phyloP scores from a whole-genome alignment of 2,797 vertebrate species.

The Trematomus bernacchii region DNA sequence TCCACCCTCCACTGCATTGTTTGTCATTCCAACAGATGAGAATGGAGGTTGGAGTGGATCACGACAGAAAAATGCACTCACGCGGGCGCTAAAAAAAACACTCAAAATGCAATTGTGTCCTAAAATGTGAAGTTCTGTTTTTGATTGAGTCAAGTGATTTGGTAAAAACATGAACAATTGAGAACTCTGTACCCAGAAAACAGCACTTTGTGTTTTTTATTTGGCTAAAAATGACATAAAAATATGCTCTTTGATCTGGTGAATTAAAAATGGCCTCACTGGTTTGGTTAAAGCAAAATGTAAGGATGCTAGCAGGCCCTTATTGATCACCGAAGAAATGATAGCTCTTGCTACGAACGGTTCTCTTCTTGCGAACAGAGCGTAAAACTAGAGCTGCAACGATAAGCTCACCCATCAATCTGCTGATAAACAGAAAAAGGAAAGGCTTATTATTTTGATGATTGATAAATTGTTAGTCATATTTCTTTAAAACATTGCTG shows the following conservation, averaged over 20 bases:
- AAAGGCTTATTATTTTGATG: too few species aligned
- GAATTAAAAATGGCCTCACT: constrained; percentile 17
- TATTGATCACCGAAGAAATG: constrained; percentile 48
- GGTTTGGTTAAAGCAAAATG: background rate
- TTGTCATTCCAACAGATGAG: constrained; percentile 87
- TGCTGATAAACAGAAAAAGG: too few species aligned
- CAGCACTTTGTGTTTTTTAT: constrained; percentile 13
- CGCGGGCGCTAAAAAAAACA: constrained; percentile 24
- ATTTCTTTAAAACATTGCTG: too few species aligned
- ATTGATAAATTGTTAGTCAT: too few species aligned
- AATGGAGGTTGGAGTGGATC: constrained; percentile 71
- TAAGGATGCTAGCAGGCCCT: background rate
- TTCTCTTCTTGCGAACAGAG: background rate
- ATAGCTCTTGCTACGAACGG: constrained; percentile 3
- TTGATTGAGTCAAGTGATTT: constrained; percentile 14
- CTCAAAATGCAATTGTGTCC: constrained; percentile 35
- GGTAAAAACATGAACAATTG: background rate
- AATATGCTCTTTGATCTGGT: constrained; percentile 32
- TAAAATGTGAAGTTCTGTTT: constrained; percentile 30
- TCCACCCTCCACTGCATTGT: constrained; percentile 83
- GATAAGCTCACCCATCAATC: too few species aligned
- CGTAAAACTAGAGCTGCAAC: background rate
- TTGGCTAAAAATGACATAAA: constrained; percentile 4
- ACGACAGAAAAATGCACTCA: constrained; percentile 69
- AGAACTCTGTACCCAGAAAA: constrained; percentile 9